These are phyloP conservation scores for Pinctada fucata DNA, from an alignment of 2,888 invertebrate genomes.

Conservation along the genomic window DNA sequence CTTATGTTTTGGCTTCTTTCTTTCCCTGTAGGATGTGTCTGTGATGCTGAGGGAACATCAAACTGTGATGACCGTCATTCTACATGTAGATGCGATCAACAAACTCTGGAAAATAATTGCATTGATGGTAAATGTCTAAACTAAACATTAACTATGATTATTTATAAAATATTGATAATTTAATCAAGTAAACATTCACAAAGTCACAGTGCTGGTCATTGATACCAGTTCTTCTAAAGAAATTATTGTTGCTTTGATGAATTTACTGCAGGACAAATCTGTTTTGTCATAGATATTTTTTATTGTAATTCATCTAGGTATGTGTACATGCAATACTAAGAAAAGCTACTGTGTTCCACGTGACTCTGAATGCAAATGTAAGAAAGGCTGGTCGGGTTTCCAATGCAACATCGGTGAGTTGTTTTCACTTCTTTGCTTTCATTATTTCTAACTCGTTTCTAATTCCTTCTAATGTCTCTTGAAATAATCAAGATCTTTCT, in stretches of 20 bases:
- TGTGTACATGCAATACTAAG: not conserved
- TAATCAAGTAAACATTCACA: too few species aligned
- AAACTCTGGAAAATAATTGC: not conserved
- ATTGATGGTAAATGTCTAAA: not conserved
- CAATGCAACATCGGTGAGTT: not conserved
- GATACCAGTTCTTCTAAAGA: too few species aligned
- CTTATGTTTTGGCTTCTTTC: too few species aligned
- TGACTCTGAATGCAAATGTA: not conserved
- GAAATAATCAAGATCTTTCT: too few species aligned
- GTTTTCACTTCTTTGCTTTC: not conserved
- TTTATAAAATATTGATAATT: too few species aligned
- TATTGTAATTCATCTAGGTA: not conserved
- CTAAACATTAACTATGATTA: too few species aligned
- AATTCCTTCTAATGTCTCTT: too few species aligned
- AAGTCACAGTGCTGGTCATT: too few species aligned
- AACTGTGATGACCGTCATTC: not conserved
- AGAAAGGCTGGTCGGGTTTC: not conserved
- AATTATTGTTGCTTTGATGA: too few species aligned
- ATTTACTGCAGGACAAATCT: too few species aligned
- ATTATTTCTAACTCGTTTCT: too few species aligned
- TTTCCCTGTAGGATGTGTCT: not conserved
- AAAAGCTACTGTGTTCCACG: not conserved
- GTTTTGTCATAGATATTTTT: too few species aligned
- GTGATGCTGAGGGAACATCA: not conserved
- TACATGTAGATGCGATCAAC: not conserved